Conservation (phyloP, 2,113 vertebrate genomes). For the Mustelus asterias region DNA sequence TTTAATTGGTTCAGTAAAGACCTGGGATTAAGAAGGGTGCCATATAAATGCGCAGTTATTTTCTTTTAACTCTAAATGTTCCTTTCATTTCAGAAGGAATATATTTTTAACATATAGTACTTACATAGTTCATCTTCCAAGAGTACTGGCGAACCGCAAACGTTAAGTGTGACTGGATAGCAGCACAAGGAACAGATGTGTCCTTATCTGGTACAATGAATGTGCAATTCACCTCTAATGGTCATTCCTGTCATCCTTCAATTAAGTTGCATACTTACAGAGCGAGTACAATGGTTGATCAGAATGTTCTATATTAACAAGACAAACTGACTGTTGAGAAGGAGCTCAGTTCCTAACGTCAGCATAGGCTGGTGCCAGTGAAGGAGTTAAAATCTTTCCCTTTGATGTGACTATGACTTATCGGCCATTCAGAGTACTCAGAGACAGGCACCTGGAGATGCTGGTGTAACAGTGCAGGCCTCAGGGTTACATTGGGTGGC, state of each 20-base stretch:
- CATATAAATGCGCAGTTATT: neutral
- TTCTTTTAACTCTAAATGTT: neutral
- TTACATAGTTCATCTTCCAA: neutral
- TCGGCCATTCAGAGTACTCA: neutral
- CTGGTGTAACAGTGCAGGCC: constrained; percentile 34
- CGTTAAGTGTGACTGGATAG: too few species aligned
- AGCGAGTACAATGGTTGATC: neutral
- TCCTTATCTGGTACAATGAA: neutral
- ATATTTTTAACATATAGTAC: neutral
- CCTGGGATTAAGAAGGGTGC: neutral
- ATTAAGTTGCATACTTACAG: neutral
- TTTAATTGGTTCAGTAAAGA: neutral
- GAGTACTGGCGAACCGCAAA: neutral
- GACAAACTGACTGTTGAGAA: neutral
- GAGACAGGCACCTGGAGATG: constrained; percentile 33
- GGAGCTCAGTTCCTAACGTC: neutral
- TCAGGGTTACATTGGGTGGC: constrained; percentile 32
- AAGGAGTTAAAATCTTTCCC: constrained; percentile 29
- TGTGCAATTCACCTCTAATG: neutral
- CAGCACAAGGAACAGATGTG: neutral
- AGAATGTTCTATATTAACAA: neutral
- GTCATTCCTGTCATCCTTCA: neutral
- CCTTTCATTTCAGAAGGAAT: neutral
- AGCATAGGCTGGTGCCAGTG: neutral
- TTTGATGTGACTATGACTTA: constrained; percentile 27